A percentile compares a stretch with the other conserved stretches of the same genome.
phyloP scores from a whole-genome alignment of 1,140 invertebrate species.

The Brachionus angularis region DNA sequence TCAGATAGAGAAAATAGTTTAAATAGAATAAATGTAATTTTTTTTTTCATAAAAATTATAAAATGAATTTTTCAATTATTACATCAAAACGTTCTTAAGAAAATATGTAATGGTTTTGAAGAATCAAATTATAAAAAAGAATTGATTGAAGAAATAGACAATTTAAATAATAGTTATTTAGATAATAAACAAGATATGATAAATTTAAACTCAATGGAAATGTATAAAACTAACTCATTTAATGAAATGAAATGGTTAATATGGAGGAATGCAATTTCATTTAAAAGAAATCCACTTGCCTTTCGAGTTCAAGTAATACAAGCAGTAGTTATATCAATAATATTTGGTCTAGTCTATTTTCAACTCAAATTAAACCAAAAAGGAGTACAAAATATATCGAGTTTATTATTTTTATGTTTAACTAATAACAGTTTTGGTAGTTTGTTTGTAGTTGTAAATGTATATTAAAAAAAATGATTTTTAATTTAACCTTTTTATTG shows the following conservation, averaged over 20 bases:
- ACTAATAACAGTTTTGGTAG: constrained; percentile 61
- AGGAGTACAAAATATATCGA: constrained; percentile 38
- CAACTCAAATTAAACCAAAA: constrained; percentile 43
- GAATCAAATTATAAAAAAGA: not conserved
- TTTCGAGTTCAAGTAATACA: constrained; percentile 24
- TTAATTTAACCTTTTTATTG: not conserved
- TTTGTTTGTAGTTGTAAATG: constrained; percentile 53
- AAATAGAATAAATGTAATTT: constrained; percentile 31
- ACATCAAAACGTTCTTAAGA: not conserved
- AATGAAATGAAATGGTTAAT: not conserved
- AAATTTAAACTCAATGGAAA: no score
- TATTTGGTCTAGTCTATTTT: constrained; percentile 41
- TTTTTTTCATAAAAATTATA: no score
- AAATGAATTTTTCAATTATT: not conserved
- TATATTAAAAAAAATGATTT: not conserved
- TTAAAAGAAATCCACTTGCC: not conserved
- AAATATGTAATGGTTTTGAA: constrained; percentile 36
- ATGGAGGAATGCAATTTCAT: not conserved
- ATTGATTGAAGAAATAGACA: not conserved
- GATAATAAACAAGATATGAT: no score
- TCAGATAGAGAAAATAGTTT: constrained; percentile 67
- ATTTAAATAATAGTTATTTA: no score
- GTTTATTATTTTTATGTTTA: constrained; percentile 23
- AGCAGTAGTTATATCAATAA: constrained; percentile 62
- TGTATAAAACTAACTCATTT: not conserved